These are phyloP conservation scores for Tachystola acroxantha DNA, from an alignment of 2,888 invertebrate genomes.

Conservation along the genomic window DNA sequence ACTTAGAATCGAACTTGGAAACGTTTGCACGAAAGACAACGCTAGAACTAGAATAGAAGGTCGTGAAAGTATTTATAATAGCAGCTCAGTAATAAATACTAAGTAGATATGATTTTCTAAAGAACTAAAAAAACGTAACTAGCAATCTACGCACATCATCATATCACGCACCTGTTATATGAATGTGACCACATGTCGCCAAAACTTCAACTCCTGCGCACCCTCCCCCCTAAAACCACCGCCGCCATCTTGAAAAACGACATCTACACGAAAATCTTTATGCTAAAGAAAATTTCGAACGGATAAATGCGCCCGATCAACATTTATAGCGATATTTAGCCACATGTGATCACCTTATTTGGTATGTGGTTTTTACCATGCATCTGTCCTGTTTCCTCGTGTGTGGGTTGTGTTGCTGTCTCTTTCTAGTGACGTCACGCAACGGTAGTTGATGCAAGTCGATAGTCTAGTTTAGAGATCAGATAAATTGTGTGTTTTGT, in stretches of 20 bases:
- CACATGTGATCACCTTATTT: constrained; percentile 72
- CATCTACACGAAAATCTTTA: constrained; percentile 39
- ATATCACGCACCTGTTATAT: constrained; percentile 22
- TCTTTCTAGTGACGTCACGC: constrained; percentile 56
- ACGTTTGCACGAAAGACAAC: too few species aligned
- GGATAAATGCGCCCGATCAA: constrained; percentile 35
- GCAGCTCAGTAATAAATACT: too few species aligned
- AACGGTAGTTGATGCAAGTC: constrained; percentile 41
- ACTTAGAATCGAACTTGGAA: too few species aligned
- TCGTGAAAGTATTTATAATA: too few species aligned
- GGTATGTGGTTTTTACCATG: constrained; percentile 64
- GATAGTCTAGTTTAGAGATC: constrained; percentile 12
- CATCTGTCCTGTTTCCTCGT: constrained; percentile 30
- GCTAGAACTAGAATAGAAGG: too few species aligned
- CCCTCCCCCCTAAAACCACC: constrained; percentile 14
- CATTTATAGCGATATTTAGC: constrained; percentile 60
- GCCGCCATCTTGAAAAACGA: constrained; percentile 22
- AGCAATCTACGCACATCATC: constrained; percentile 16
- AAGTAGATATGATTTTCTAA: too few species aligned
- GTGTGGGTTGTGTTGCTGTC: constrained; percentile 25
- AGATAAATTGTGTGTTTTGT: constrained; percentile 9
- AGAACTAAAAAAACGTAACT: constrained; percentile 1
- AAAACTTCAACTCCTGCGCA: constrained; percentile 41
- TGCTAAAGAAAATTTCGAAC: constrained; percentile 38
- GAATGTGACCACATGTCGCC: constrained; percentile 53